Percentiles rank a stretch among this genome's conserved stretches.
These are phyloP conservation scores for Coreius guichenoti DNA, from an alignment of 2,797 vertebrate genomes.

Conservation along the genomic window DNA sequence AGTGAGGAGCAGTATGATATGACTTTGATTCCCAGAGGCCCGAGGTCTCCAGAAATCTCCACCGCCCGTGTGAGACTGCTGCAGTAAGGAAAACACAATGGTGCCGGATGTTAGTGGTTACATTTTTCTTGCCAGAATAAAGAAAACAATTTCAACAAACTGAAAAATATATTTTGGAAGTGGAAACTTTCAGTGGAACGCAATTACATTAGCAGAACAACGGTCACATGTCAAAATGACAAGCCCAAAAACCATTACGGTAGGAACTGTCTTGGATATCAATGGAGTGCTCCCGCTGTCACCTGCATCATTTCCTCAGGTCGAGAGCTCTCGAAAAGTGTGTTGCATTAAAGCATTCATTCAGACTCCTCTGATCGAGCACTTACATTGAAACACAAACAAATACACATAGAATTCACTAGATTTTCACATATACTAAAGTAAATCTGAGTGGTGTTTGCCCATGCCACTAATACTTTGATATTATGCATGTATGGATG, in stretches of 20 bases:
- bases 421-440: not conserved
- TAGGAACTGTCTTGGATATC: conserved; percentile 39
- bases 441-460: not conserved
- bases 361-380: not conserved
- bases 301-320: conserved; percentile 34
- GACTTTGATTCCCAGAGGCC: conserved; percentile 93
- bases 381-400: not conserved
- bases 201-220: conserved; percentile 45
- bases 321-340: conserved; percentile 4
- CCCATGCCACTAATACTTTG: not conserved
- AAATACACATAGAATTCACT: too few species aligned
- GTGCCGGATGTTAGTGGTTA: not conserved
- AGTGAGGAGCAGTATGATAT: conserved; percentile 94
- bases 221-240: conserved; percentile 45
- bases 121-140: conserved; percentile 25
- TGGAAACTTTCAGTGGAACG: conserved; percentile 3
- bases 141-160: conserved; percentile 10
- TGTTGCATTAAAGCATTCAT: not conserved
- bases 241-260: conserved; percentile 17
- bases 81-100: conserved; percentile 58
- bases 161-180: conserved; percentile 37
- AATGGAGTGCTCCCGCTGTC: conserved; percentile 29
- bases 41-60: conserved; percentile 86
- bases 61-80: conserved; percentile 86
- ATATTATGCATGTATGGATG: too few species aligned